These are phyloP conservation scores for Ptilonorhynchus violaceus DNA, from an alignment of 2,113 vertebrate genomes.

Conservation along the genomic window DNA sequence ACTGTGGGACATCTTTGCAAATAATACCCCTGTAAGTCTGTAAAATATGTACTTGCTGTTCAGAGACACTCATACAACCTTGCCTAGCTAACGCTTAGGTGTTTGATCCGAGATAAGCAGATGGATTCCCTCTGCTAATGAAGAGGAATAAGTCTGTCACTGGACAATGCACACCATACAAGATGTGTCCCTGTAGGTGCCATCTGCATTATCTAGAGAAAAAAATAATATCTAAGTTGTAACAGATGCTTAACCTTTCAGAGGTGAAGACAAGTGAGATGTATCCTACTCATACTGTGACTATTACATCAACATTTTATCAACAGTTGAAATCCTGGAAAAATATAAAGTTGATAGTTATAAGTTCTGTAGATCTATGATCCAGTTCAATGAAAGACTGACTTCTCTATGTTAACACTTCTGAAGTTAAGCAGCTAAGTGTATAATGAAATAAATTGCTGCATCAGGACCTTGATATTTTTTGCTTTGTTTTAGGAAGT, in stretches of 20 bases:
- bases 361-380: not conserved
- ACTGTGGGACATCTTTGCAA: not conserved
- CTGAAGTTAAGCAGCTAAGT: not conserved
- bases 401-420: not conserved
- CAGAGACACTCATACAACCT: not conserved
- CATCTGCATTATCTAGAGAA: not conserved
- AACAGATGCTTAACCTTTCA: not conserved
- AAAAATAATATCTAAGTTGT: not conserved
- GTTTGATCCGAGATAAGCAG: not conserved
- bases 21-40: not conserved
- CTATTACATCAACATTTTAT: not conserved
- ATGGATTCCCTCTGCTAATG: not conserved
- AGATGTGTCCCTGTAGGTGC: not conserved
- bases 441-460: not conserved
- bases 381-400: not conserved
- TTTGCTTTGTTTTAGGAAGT: not conserved
- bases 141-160: not conserved
- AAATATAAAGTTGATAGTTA: not conserved
- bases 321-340: not conserved
- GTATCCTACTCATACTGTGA: not conserved
- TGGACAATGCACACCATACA: not conserved
- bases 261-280: not conserved
- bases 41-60: not conserved
- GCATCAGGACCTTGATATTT: not conserved
- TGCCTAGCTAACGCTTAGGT: not conserved